Evolutionary conservation across 2,888 invertebrate genomes (phyloP).

Genomic region (Lomographa bimaculata): DNA sequence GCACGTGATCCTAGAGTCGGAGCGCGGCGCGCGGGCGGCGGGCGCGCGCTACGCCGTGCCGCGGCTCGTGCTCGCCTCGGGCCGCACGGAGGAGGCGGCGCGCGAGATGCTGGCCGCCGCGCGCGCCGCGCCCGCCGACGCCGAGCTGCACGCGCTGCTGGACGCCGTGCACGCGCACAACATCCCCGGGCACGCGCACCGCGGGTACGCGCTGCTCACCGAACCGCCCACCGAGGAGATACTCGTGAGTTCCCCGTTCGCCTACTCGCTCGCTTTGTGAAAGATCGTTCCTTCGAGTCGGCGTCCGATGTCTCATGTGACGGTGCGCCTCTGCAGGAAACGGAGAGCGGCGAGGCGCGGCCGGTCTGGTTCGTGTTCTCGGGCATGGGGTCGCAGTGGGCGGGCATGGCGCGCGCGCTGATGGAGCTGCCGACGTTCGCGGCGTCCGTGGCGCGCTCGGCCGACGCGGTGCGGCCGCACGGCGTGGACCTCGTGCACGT

Average conservation of each 20-base stretch:
- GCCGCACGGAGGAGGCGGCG: slow-evolving; percentile 93
- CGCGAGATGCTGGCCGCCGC: slow-evolving; percentile 86
- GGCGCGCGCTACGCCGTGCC: slow-evolving; percentile 68
- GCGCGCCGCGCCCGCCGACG: slow-evolving; percentile 84
- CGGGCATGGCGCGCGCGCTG: slow-evolving; percentile 95
- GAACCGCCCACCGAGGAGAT: slow-evolving; percentile 43
- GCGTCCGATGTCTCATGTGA: no score
- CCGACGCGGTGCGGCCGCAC: slow-evolving; percentile 89
- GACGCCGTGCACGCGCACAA: slow-evolving; percentile 88
- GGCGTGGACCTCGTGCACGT: slow-evolving; percentile 93
- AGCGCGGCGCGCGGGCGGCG: slow-evolving; percentile 85
- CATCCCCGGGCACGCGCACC: slow-evolving; percentile 89
- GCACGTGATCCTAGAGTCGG: slow-evolving; percentile 93
- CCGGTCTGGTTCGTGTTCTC: slow-evolving; percentile 98
- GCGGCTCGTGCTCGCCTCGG: slow-evolving; percentile 88
- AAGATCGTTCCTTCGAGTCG: no score
- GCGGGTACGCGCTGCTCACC: slow-evolving; percentile 90
- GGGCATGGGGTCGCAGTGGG: slow-evolving; percentile 99
- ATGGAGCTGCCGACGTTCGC: slow-evolving; percentile 93
- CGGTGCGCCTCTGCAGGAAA: no score
- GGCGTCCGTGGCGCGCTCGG: slow-evolving; percentile 89
- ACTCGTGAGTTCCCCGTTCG: slow-evolving; percentile 35
- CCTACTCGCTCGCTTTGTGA: no score
- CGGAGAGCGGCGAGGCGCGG: slow-evolving; percentile 79
- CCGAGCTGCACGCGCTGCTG: slow-evolving; percentile 90